Evolutionary conservation across 2,113 vertebrate species (phyloP).

Genomic region (Tetrax tetrax): DNA sequence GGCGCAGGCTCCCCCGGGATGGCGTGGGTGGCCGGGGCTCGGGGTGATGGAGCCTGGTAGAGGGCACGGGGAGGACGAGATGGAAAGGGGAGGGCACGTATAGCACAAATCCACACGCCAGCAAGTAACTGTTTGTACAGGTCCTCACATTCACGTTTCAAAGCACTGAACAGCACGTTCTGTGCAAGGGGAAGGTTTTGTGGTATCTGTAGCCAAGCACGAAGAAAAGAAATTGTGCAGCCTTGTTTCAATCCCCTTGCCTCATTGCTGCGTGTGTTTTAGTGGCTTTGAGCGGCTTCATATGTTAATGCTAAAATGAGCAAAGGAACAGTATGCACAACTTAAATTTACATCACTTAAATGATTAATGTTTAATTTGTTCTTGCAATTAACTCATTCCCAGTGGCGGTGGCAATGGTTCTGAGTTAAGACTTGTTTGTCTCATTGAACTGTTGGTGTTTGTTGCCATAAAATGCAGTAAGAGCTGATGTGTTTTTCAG

Average conservation of each 20-base stretch:
- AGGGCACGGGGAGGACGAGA: not conserved
- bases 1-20: fast-evolving
- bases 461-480: not conserved
- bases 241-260: not conserved
- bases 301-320: constrained; percentile 3
- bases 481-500: not conserved
- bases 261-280: not conserved
- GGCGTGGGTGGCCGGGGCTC: fast-evolving
- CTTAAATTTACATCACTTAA: constrained; percentile 35
- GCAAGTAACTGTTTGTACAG: not conserved
- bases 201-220: not conserved
- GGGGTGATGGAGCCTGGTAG: not conserved
- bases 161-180: fast-evolving
- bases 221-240: not conserved
- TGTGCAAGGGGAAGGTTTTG: not conserved
- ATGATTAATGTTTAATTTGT: constrained; percentile 55
- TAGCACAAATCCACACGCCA: not conserved
- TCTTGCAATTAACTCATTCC: constrained; percentile 54
- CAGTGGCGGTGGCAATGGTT: constrained; percentile 4
- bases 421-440: not conserved
- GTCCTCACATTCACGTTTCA: not conserved
- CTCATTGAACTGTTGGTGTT: not conserved
- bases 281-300: not conserved
- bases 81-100: not conserved
- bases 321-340: not conserved